Evolutionary conservation across 2,113 vertebrate species (phyloP), one percentile per base, ranked within the genome.

Genomic region (Hemiprocne comata): DNA sequence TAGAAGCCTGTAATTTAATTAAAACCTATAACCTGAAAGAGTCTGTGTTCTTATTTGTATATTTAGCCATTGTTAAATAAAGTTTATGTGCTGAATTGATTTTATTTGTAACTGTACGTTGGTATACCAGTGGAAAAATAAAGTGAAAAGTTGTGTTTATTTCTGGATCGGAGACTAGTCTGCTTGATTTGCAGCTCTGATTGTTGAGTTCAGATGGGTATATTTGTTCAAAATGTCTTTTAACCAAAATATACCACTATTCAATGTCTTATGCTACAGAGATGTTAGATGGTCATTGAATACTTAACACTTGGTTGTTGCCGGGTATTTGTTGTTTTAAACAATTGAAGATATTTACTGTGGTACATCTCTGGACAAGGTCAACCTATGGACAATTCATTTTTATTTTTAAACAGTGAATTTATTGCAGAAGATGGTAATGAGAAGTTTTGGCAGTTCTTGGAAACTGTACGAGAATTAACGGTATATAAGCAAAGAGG

Each of bases 371-470:
- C 77, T 71, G 29, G 25, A 73, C 46, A 46, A 66, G 78, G 55
- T 91, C 58, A 40, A 55, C 38, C 40, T 90, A 53, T 89, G 81
- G 78, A 89, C 48, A 90, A 86, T 74, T 75, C 2, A 40, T 91
- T 96, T 94, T 96, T 98, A 65, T 90, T 89, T 96, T 96, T 95
- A 73, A 97, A 97, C 94, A 99, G 99, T 94, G 99, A 99, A 97
- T 99, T 99, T 97, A 98, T 99, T 96, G 98, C 98, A 94, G 99
- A 99, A 98, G 99, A 99, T 97, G 98, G 98, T 91, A 98, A 99
- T 96, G 99, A 99, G 91, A 99, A 99, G 96, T 99, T 99, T 97
- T 99, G 99, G 99, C 98, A 99, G 95, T 99, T 99, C 98, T 98
- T 99, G 95, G 99, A 99, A 94, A 99, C 99, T 29, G 99, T 99